These are phyloP conservation scores for Euproctis similis DNA, from an alignment of 2,888 invertebrate genomes.

Conservation along the genomic window DNA sequence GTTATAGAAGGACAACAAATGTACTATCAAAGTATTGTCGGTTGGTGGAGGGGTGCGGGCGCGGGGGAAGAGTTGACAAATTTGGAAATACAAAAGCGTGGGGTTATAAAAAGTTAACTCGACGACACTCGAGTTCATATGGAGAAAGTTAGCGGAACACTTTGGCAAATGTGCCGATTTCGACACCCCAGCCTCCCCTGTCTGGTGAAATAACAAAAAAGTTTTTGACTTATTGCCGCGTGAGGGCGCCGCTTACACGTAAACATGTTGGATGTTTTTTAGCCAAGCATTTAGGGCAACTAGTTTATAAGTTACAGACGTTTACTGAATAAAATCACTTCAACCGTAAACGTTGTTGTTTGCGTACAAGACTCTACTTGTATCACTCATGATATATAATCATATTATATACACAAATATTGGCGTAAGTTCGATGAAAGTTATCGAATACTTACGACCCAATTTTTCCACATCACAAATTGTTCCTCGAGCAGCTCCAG, in stretches of 20 bases:
- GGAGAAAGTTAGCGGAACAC: slow-evolving; percentile 56
- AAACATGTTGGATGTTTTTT: slow-evolving; percentile 63
- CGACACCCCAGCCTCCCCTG: slow-evolving; percentile 41
- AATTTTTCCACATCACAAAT: slow-evolving; percentile 15
- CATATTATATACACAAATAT: neutral
- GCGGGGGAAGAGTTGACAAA: slow-evolving; percentile 36
- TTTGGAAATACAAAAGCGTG: slow-evolving; percentile 36
- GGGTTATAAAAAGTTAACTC: slow-evolving; percentile 52
- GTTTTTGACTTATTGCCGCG: slow-evolving; percentile 38
- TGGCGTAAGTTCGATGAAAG: slow-evolving; percentile 16
- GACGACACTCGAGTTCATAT: slow-evolving; percentile 50
- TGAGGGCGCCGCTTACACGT: slow-evolving; percentile 33
- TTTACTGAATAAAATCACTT: slow-evolving; percentile 38
- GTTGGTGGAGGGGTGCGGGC: too few species aligned
- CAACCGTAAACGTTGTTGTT: slow-evolving; percentile 27
- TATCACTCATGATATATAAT: slow-evolving; percentile 11
- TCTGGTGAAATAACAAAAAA: slow-evolving; percentile 54
- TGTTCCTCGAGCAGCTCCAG: slow-evolving; percentile 11
- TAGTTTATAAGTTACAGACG: slow-evolving; percentile 43
- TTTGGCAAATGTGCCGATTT: slow-evolving; percentile 59
- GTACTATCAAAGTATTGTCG: too few species aligned
- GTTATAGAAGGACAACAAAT: too few species aligned
- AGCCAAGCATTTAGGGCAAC: slow-evolving; percentile 43
- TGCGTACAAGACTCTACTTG: slow-evolving; percentile 16
- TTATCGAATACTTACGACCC: slow-evolving; percentile 23